Percentiles rank a stretch among this genome's conserved stretches.
phyloP scores from a whole-genome alignment of 2,113 vertebrate genomes.

The Tenebrosternarchus preto region DNA sequence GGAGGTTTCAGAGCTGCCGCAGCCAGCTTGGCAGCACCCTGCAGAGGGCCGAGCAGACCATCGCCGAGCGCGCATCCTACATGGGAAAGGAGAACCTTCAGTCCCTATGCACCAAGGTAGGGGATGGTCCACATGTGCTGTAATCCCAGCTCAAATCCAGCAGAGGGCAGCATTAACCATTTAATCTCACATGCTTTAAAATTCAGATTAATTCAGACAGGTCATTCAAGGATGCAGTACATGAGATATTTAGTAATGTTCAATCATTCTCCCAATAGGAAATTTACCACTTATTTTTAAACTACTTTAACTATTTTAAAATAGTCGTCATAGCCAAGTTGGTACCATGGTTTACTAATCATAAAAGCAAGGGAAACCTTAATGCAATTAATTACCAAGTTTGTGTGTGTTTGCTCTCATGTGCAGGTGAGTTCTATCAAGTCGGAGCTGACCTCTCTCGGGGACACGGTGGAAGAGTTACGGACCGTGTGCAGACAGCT shows the following conservation, averaged over 20 bases:
- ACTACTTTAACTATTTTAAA: too few relatives aligned
- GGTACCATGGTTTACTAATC: too few relatives aligned
- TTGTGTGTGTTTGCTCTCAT: not conserved
- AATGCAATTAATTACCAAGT: too few relatives aligned
- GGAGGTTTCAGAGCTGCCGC: constrained; percentile 82
- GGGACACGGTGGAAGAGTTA: constrained; percentile 81
- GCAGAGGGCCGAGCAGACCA: constrained; percentile 81
- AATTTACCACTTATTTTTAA: too few relatives aligned
- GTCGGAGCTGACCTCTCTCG: constrained; percentile 78
- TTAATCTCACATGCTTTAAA: not conserved
- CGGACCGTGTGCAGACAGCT: constrained; percentile 86
- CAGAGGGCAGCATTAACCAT: constrained; percentile 44
- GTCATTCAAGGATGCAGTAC: too few relatives aligned
- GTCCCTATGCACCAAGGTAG: constrained; percentile 80
- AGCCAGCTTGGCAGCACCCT: constrained; percentile 74
- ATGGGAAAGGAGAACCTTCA: constrained; percentile 89
- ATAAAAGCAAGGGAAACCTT: too few relatives aligned
- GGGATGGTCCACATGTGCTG: not conserved
- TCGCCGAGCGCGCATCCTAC: constrained; percentile 83
- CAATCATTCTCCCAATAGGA: too few relatives aligned
- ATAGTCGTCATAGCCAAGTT: too few relatives aligned
- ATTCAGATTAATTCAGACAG: too few relatives aligned
- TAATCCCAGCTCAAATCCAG: not conserved
- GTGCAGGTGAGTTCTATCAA: constrained; percentile 80
- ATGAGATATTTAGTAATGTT: too few relatives aligned